Evolutionary conservation across 2,797 vertebrate genomes (phyloP).

Genomic region (Uromys caudimaculatus): DNA sequence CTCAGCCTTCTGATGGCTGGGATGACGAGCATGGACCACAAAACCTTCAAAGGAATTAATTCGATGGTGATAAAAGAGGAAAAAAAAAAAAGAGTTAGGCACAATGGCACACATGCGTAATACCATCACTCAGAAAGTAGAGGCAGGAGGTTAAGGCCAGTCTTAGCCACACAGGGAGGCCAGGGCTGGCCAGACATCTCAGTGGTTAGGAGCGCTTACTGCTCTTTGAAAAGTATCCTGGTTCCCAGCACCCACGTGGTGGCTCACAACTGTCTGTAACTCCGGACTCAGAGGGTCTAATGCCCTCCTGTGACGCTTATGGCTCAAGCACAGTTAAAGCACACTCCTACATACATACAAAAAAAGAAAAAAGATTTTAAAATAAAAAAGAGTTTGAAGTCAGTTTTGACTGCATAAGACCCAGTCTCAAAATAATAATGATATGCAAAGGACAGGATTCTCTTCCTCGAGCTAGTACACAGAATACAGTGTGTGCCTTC

Average conservation of each 20-base stretch:
- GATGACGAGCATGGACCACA: neutral
- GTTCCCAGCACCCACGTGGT: neutral
- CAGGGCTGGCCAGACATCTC: neutral
- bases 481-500: no score
- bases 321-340: neutral
- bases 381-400: neutral
- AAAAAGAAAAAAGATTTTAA: neutral
- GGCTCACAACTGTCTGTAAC: neutral
- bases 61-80: neutral
- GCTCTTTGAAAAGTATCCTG: neutral
- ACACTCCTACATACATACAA: neutral
- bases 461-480: neutral
- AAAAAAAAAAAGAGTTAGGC: neutral
- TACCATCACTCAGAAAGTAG: neutral
- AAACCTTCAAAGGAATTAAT: neutral
- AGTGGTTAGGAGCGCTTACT: neutral
- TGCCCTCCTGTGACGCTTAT: neutral
- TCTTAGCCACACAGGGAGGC: neutral
- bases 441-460: neutral
- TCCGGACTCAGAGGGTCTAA: no score
- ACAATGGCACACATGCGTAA: neutral
- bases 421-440: neutral
- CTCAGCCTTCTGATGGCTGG: neutral
- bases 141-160: neutral
- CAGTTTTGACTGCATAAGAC: neutral